phyloP scores from a whole-genome alignment of 2,113 vertebrate genomes.

The Catharus bicknelli region DNA sequence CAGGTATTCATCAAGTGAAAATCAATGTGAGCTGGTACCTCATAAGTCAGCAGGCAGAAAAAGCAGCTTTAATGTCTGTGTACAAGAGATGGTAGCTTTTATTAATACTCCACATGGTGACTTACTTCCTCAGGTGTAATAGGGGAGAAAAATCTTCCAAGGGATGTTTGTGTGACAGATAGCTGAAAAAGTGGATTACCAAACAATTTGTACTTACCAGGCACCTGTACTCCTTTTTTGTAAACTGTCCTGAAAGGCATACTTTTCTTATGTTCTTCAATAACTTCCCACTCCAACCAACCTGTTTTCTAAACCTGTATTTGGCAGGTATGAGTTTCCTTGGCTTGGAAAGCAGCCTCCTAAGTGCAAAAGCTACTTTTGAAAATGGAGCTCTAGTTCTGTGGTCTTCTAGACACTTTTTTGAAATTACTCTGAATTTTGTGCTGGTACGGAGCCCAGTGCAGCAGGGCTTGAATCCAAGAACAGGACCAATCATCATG shows the following conservation, averaged over 20 bases:
- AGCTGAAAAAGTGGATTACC: neutral
- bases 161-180: neutral
- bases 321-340: slow-evolving; percentile 35
- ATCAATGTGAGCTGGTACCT: neutral
- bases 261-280: slow-evolving; percentile 18
- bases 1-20: neutral
- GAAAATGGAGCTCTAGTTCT: slow-evolving; percentile 27
- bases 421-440: slow-evolving; percentile 27
- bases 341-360: slow-evolving; percentile 24
- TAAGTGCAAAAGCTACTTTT: slow-evolving; percentile 54
- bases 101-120: neutral
- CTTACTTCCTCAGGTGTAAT: neutral
- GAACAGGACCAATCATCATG: slow-evolving; percentile 50
- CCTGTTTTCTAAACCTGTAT: slow-evolving; percentile 7
- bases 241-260: neutral
- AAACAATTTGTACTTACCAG: neutral
- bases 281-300: slow-evolving; percentile 30
- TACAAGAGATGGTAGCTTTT: neutral
- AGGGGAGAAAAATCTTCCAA: neutral
- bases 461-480: slow-evolving; percentile 53
- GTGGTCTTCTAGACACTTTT: slow-evolving; percentile 47
- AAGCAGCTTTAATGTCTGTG: neutral
- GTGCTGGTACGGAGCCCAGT: slow-evolving; percentile 14
- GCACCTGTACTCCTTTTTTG: neutral
- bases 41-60: neutral